phyloP scores from a whole-genome alignment of 1,140 invertebrate species.

The Neodiprion pinetum region DNA sequence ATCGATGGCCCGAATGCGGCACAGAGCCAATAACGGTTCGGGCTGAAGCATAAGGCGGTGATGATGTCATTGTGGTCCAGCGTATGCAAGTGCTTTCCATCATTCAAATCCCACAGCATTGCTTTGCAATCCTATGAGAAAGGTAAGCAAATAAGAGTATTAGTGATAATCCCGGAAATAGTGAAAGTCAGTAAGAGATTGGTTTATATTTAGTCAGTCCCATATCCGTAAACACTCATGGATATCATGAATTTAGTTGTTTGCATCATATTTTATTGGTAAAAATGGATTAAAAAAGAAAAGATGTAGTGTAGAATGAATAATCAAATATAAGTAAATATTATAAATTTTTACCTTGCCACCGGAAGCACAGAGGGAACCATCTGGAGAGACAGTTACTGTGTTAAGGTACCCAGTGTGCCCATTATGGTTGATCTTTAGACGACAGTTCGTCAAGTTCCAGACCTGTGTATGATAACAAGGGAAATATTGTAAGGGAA shows the following conservation, averaged over 20 bases:
- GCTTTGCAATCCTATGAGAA: conserved; percentile 90
- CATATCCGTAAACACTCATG: conserved; percentile 60
- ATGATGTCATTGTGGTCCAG: conserved; percentile 98
- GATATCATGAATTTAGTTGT: conserved; percentile 46
- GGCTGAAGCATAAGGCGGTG: conserved; percentile 98
- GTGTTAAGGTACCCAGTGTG: conserved; percentile 98
- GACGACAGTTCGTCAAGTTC: conserved; percentile 98
- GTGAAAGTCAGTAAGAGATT: conserved; percentile 9
- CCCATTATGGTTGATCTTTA: conserved; percentile 98
- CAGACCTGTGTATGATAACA: conserved; percentile 77
- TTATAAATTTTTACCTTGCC: conserved; percentile 79
- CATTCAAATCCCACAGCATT: conserved; percentile 99
- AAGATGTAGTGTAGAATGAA: conserved; percentile 14
- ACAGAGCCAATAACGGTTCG: conserved; percentile 99
- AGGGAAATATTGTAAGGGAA: conserved; percentile 22
- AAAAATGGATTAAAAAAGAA: not conserved
- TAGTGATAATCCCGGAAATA: not conserved
- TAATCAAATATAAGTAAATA: not conserved
- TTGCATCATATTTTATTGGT: conserved; percentile 30
- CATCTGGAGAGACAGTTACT: conserved; percentile 99
- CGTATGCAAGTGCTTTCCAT: conserved; percentile 99
- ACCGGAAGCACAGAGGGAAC: conserved; percentile 98
- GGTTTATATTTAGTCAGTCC: conserved; percentile 45
- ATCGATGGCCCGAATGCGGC: conserved; percentile 99
- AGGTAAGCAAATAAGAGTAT: conserved; percentile 11